These are phyloP conservation scores for Protobothrops flavoviridis DNA, from an alignment of 2,113 vertebrate genomes.

Conservation along the genomic window DNA sequence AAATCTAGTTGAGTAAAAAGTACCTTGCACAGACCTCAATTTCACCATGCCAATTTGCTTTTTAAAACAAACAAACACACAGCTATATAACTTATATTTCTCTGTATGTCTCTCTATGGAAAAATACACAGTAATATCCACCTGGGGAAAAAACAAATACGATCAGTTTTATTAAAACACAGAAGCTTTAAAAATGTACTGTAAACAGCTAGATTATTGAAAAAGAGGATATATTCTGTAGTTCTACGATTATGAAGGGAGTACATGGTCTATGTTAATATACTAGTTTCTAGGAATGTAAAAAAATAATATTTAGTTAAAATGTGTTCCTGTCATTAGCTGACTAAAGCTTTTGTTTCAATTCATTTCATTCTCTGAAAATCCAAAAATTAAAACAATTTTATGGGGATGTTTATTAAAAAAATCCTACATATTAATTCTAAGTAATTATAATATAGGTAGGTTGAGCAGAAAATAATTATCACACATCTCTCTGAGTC, in stretches of 20 bases:
- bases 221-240: not conserved
- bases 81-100: not conserved
- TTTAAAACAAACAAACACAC: not conserved
- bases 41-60: accelerated
- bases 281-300: conserved; percentile 15
- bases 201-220: not conserved
- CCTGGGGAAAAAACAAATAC: not conserved
- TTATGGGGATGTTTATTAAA: conserved; percentile 8
- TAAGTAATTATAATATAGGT: not conserved
- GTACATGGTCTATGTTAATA: not conserved
- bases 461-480: not conserved
- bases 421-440: not conserved
- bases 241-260: not conserved
- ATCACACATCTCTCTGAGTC: not conserved
- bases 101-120: not conserved
- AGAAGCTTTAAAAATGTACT: not conserved
- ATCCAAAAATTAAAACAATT: conserved; percentile 11
- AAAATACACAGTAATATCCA: not conserved
- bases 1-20: not conserved
- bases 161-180: conserved; percentile 15
- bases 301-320: not conserved
- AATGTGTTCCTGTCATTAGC: not conserved
- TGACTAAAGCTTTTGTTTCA: not conserved
- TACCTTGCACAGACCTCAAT: not conserved
- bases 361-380: conserved; percentile 4